Percentiles rank a stretch among this genome's conserved stretches.
phyloP scores from a whole-genome alignment of 2,888 invertebrate genomes.

The Pediacus dermestoides region DNA sequence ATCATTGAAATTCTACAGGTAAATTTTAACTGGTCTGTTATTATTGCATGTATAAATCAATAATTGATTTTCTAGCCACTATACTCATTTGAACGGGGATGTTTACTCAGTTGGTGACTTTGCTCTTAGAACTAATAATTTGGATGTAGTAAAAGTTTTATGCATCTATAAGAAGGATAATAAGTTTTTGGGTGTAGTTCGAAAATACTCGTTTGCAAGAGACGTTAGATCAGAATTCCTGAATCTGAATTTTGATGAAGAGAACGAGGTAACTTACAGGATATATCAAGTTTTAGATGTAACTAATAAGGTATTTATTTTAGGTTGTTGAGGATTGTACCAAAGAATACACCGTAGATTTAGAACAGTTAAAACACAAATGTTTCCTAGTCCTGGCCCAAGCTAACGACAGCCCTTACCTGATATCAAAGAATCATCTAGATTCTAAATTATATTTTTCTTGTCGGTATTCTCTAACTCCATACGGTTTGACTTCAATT shows the following conservation, averaged over 20 bases:
- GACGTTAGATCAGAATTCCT: conserved; percentile 18
- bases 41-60: conserved; percentile 1
- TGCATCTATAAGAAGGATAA: too few relatives aligned
- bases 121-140: too few relatives aligned
- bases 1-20: conserved; percentile 9
- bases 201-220: conserved; percentile 25
- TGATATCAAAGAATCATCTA: conserved; percentile 10
- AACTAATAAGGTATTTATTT: conserved; percentile 10
- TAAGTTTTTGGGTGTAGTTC: too few relatives aligned
- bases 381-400: conserved; percentile 14
- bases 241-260: conserved; percentile 21
- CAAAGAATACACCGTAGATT: conserved; percentile 14
- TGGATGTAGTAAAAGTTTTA: too few relatives aligned
- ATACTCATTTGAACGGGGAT: conserved; percentile 2
- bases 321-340: conserved; percentile 22
- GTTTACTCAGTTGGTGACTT: conserved; percentile 1
- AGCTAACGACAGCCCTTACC: conserved; percentile 12
- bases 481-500: conserved; percentile 15
- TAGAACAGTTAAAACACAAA: conserved; percentile 15
- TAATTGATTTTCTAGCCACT: conserved; percentile 6
- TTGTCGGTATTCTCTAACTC: conserved; percentile 19
- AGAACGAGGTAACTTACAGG: conserved; percentile 27
- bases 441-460: conserved; percentile 13
- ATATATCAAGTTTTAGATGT: too few relatives aligned
- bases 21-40: conserved; percentile 1